A percentile compares a stretch with the other conserved stretches of the same genome.
Evolutionary conservation across 2,888 invertebrate species (phyloP).

Genomic region (Drosophila greeni): DNA sequence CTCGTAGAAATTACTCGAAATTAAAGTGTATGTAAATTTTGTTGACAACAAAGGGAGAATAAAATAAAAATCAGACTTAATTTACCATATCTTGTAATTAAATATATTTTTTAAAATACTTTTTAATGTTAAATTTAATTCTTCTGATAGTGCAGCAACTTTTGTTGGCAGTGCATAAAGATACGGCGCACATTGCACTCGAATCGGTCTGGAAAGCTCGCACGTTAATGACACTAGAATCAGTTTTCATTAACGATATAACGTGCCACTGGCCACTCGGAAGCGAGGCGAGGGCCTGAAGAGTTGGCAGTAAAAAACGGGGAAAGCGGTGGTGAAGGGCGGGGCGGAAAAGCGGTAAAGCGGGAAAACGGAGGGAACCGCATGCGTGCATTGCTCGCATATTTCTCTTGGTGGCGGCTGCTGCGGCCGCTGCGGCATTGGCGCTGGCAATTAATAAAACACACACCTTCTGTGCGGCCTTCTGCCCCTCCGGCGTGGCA

Average conservation of each 20-base stretch:
- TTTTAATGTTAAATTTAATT: rapidly evolving
- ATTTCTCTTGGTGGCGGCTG: constrained; percentile 59
- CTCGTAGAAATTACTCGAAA: background rate
- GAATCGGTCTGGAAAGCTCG: constrained; percentile 67
- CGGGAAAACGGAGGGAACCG: constrained; percentile 42
- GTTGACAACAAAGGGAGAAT: background rate
- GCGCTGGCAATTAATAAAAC: constrained; percentile 71
- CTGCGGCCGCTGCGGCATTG: constrained; percentile 55
- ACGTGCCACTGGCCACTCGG: constrained; percentile 45
- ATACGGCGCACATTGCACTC: constrained; percentile 51
- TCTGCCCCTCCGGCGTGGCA: constrained; percentile 19
- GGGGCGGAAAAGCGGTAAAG: background rate
- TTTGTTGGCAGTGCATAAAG: constrained; percentile 11
- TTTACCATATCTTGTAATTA: too few relatives aligned
- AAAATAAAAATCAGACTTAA: background rate
- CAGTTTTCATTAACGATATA: constrained; percentile 74
- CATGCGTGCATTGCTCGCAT: constrained; percentile 73
- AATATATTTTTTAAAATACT: rapidly evolving
- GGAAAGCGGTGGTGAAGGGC: background rate
- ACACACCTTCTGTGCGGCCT: constrained; percentile 65
- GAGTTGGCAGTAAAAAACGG: constrained; percentile 10
- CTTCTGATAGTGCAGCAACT: too few relatives aligned
- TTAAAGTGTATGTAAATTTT: too few relatives aligned
- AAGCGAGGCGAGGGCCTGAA: constrained; percentile 27
- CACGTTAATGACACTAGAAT: constrained; percentile 73